phyloP scores from a whole-genome alignment of 2,113 vertebrate species.

The Sapayoa aenigma region DNA sequence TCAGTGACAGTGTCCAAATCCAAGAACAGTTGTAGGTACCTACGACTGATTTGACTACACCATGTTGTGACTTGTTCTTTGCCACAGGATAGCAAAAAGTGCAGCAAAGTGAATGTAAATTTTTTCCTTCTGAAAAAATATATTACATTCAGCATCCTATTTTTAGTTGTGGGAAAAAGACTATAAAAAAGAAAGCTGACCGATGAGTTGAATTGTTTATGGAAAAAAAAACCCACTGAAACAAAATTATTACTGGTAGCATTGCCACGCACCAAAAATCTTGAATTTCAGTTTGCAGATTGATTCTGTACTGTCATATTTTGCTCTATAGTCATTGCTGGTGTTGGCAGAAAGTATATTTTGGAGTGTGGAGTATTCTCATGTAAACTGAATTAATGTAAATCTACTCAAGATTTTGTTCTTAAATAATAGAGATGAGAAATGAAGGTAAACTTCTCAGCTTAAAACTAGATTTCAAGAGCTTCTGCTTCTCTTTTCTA shows the following conservation, averaged over 20 bases:
- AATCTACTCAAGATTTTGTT: neutral
- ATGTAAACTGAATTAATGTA: neutral
- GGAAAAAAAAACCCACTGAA: neutral
- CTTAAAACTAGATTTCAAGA: neutral
- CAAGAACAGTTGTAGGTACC: neutral
- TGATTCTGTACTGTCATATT: neutral
- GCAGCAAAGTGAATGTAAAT: neutral
- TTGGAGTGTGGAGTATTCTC: neutral
- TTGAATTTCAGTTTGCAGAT: neutral
- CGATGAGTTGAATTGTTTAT: neutral
- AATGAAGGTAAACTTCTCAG: neutral
- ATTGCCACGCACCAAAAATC: neutral
- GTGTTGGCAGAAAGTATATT: neutral
- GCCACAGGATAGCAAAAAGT: neutral
- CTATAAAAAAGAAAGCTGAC: neutral
- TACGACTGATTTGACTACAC: neutral
- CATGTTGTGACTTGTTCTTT: neutral
- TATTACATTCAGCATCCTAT: neutral
- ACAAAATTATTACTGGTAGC: neutral
- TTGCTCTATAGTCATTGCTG: neutral
- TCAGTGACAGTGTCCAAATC: neutral
- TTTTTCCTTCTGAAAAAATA: neutral
- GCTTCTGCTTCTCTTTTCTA: neutral
- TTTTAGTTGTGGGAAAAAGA: neutral
- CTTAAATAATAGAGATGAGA: neutral